Percentiles rank a stretch among this genome's conserved stretches.
Conservation (phyloP, 2,113 vertebrate species). For the Pterocles orientalis region DNA sequence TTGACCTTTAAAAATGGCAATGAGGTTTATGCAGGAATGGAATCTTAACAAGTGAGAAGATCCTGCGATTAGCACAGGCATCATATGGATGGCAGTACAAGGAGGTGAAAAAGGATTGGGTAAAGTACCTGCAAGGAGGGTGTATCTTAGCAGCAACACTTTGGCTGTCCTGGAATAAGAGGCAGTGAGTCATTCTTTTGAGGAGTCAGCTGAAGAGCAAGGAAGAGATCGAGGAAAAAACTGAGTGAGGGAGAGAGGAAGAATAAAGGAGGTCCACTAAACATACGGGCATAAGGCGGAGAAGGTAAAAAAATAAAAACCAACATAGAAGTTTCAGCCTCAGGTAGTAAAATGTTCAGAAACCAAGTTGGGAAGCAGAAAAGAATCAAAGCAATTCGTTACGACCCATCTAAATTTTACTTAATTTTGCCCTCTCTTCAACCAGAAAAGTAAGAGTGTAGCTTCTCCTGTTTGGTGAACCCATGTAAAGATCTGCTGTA, state of each 20-base stretch:
- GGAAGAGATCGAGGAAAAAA: neutral
- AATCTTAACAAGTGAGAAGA: neutral
- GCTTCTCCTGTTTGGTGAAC: neutral
- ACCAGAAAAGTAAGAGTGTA: neutral
- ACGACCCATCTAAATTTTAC: neutral
- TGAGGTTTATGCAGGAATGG: neutral
- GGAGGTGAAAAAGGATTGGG: neutral
- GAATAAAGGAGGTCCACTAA: neutral
- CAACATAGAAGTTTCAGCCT: neutral
- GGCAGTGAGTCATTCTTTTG: neutral
- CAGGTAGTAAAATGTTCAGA: neutral
- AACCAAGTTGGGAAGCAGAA: neutral
- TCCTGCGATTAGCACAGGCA: neutral
- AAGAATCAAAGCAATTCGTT: neutral
- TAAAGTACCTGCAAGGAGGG: neutral
- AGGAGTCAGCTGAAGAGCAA: neutral
- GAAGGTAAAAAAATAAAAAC: neutral
- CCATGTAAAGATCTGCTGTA: neutral
- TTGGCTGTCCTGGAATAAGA: neutral
- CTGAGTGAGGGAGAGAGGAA: neutral
- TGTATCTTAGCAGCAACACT: neutral
- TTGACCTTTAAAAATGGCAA: neutral
- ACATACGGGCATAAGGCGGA: neutral
- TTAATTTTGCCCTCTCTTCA: neutral
- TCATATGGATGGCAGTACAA: neutral